These are phyloP conservation scores for Samia ricini DNA, from an alignment of 1,140 invertebrate genomes.

Conservation along the genomic window DNA sequence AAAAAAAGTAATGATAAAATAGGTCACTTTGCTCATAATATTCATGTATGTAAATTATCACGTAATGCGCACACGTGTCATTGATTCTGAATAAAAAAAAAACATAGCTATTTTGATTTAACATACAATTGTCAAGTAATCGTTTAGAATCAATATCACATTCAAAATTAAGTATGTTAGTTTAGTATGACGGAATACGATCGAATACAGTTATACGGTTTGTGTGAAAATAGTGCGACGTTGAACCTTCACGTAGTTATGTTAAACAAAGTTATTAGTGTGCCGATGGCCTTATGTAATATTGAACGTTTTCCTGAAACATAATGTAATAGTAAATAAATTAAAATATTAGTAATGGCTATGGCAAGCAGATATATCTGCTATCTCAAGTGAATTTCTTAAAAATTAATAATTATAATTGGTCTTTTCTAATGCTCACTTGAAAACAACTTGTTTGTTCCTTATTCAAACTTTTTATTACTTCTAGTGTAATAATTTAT, in stretches of 20 bases:
- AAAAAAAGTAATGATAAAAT: too few relatives aligned
- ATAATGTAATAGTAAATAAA: neutral
- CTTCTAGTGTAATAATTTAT: too few relatives aligned
- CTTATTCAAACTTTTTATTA: too few relatives aligned
- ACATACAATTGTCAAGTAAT: neutral
- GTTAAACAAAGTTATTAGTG: neutral
- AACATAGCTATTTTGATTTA: neutral
- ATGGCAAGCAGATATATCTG: too few relatives aligned
- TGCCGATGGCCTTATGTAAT: slow-evolving; percentile 4
- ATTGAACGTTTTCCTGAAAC: slow-evolving; percentile 2
- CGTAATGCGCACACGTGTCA: too few relatives aligned
- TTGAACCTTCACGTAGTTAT: neutral
- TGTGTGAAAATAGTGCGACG: neutral
- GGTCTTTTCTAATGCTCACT: too few relatives aligned
- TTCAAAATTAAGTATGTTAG: neutral
- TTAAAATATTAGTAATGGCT: neutral
- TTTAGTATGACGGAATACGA: neutral
- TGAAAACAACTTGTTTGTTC: too few relatives aligned
- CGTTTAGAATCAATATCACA: neutral
- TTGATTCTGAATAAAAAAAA: neutral
- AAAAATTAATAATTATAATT: too few relatives aligned
- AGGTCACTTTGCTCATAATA: too few relatives aligned
- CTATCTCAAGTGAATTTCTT: too few relatives aligned
- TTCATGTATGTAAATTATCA: too few relatives aligned
- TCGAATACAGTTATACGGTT: slow-evolving; percentile 3